Base-by-base conservation (phyloP, 1,140 invertebrate species). In the Trissolcus basalis region DNA sequence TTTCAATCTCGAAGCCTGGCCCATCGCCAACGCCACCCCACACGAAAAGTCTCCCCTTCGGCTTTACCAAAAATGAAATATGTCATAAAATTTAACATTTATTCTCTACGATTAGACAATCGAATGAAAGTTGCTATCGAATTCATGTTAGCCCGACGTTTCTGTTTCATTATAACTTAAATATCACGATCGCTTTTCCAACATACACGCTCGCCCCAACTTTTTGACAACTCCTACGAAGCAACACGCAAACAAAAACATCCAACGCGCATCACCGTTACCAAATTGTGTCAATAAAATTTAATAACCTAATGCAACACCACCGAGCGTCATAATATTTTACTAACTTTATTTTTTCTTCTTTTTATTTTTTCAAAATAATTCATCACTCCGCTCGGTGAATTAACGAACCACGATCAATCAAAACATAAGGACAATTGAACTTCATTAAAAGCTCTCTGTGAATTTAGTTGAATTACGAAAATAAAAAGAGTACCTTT, bases 1-100 rank as follows among this genome's bases (percentile, higher is more conserved):
- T 85, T 85, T 82, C 84, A 86, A 86, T 87, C 82, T 86, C 81
- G 80, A 67, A 61, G 71, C 64, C 69, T 73, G 77, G 74, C 63
- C 71, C 72, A 76, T 60, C 61, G 79, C 71, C 73, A 71, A 67
- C 49, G 77, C 77, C 35, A 64, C 63, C 68, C 75, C 36, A 59
- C 61, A 56, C 68, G 58, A 13, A 71, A 63, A 27, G 19, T 27
- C 74, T 53, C 53, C 60, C 72, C 50, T 67, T 61, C 16, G 36
- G 43, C 41, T 47, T 32, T 61, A 49, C 35, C 54, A 67, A 27
- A 72, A 79, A 68, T 77, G 61, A 77, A 74, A 78, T 71, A 71
- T 78, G 65, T 70, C 59, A 51, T 67, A 74, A 78, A 78, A 79
- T 74, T 67, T 35, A 67, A 68, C 71, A 77, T 54, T 76, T 76